Conservation (phyloP, 2,113 vertebrate genomes). For the Tupaia chinensis region DNA sequence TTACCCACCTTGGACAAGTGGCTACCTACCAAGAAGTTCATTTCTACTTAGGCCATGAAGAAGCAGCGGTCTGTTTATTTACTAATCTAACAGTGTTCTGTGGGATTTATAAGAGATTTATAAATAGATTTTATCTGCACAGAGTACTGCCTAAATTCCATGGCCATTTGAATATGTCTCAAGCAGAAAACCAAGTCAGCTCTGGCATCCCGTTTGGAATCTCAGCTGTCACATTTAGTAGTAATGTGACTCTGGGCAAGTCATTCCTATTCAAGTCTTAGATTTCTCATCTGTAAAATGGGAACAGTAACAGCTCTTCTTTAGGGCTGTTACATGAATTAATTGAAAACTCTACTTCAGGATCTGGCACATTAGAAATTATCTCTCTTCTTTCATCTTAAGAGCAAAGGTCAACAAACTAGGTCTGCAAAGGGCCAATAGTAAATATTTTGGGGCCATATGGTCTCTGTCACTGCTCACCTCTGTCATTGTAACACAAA, state of each 20-base stretch:
- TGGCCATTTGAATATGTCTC: background rate
- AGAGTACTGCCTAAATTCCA: background rate
- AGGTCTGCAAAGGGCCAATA: background rate
- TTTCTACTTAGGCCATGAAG: background rate
- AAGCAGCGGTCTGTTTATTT: background rate
- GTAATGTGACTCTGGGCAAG: background rate
- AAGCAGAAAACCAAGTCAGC: slow-evolving; percentile 14
- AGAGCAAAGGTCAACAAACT: background rate
- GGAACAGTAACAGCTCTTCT: background rate
- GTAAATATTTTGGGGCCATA: slow-evolving; percentile 5
- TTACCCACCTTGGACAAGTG: background rate
- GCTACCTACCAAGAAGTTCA: background rate
- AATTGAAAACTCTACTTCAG: background rate
- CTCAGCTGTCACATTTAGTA: background rate
- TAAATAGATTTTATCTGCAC: background rate
- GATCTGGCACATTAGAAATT: background rate
- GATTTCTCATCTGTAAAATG: background rate
- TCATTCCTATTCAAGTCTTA: background rate
- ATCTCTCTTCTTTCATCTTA: background rate
- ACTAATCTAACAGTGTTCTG: background rate
- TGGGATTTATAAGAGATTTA: background rate
- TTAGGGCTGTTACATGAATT: background rate
- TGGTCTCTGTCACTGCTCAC: background rate
- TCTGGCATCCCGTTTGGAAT: background rate
- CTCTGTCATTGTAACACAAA: background rate